Evolutionary conservation across 2,113 vertebrate species (phyloP).

Genomic region (Otocyon megalotis): DNA sequence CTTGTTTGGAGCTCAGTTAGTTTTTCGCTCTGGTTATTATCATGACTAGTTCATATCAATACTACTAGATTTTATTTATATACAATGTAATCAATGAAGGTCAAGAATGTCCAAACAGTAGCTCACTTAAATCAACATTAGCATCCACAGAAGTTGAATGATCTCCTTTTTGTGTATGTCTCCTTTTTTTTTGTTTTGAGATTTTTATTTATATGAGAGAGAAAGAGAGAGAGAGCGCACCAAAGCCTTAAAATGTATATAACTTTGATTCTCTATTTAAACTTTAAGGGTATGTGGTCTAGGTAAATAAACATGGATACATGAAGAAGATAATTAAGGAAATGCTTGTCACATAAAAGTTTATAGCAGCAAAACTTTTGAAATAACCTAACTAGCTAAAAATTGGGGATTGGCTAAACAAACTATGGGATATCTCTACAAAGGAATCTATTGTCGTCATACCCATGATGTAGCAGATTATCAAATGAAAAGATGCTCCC

Average conservation of each 20-base stretch:
- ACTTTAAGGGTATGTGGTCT: not conserved
- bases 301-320: not conserved
- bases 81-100: not conserved
- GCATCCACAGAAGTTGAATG: not conserved
- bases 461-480: not conserved
- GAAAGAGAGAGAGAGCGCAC: no score
- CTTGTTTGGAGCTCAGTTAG: not conserved
- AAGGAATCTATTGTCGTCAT: not conserved
- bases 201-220: no score
- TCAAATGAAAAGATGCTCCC: not conserved
- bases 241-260: not conserved
- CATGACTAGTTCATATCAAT: not conserved
- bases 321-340: not conserved
- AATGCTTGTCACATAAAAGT: not conserved
- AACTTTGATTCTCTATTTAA: not conserved
- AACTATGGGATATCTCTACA: not conserved
- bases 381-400: not conserved
- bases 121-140: conserved; percentile 6
- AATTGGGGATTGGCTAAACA: not conserved
- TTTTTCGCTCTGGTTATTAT: not conserved
- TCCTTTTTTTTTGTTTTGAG: no score
- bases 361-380: not conserved
- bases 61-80: not conserved
- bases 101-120: not conserved
- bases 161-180: not conserved